Evolutionary conservation across 2,888 invertebrate genomes (phyloP).

Genomic region (Ennomos quercinarius): DNA sequence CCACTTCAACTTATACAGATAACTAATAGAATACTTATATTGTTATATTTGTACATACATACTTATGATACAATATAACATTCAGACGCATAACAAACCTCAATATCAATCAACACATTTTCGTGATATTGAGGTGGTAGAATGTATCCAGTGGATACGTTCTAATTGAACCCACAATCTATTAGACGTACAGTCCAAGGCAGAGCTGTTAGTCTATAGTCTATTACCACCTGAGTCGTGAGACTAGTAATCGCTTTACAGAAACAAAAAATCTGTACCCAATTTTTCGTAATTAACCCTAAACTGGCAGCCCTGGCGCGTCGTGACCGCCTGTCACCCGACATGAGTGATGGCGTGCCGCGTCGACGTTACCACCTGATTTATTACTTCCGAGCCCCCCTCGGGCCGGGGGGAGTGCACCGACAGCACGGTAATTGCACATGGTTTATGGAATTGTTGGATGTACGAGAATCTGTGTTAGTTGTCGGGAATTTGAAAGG

Average conservation of each 20-base stretch:
- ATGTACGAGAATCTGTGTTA: slow-evolving; percentile 10
- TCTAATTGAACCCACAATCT: too few relatives aligned
- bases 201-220: too few relatives aligned
- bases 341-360: slow-evolving; percentile 83
- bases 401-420: slow-evolving; percentile 41
- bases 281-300: slow-evolving; percentile 18
- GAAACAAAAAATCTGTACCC: slow-evolving; percentile 17
- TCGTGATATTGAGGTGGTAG: too few relatives aligned
- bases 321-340: slow-evolving; percentile 73
- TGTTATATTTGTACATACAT: too few relatives aligned
- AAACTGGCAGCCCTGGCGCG: slow-evolving; percentile 60
- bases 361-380: slow-evolving; percentile 83
- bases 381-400: slow-evolving; percentile 79
- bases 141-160: too few relatives aligned
- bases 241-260: neutral
- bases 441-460: slow-evolving; percentile 39
- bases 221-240: too few relatives aligned
- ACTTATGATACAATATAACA: too few relatives aligned
- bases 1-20: too few relatives aligned
- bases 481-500: slow-evolving; percentile 7
- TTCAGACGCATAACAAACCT: too few relatives aligned
- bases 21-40: too few relatives aligned
- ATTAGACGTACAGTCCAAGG: too few relatives aligned
- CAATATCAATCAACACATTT: too few relatives aligned
- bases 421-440: slow-evolving; percentile 52